Evolutionary conservation across 2,888 invertebrate species (phyloP).

Genomic region (Brachyptera risi): DNA sequence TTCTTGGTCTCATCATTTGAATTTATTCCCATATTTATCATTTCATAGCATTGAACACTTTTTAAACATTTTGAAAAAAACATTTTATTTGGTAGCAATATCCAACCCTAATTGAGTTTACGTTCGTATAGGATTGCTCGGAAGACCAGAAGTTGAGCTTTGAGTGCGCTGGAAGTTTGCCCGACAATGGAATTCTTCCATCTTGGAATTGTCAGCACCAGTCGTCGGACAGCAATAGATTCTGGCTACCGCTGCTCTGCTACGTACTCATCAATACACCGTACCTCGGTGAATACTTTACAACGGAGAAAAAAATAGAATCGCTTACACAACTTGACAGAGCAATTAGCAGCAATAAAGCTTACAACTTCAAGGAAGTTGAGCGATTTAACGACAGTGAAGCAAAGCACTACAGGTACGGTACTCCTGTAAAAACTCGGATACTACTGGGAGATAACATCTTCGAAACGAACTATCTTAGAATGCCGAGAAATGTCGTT

Average conservation of each 20-base stretch:
- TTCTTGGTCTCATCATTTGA: no score
- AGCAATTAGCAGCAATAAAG: constrained; percentile 5
- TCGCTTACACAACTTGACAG: constrained; percentile 12
- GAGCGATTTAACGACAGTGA: not conserved
- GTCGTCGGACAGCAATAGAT: not conserved
- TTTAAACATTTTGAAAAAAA: no score
- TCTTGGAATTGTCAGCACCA: not conserved
- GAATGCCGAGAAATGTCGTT: constrained; percentile 15
- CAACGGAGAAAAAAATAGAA: constrained; percentile 23
- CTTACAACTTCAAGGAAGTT: not conserved
- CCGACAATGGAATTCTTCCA: not conserved
- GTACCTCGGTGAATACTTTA: constrained; percentile 27
- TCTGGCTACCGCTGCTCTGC: constrained; percentile 12
- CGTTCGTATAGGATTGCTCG: constrained; percentile 26
- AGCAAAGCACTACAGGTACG: constrained; percentile 17
- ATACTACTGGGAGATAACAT: not conserved
- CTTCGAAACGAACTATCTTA: not conserved
- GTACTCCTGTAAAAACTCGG: constrained; percentile 4
- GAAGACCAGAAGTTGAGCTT: constrained; percentile 23
- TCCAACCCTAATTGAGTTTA: not conserved
- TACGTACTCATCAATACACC: constrained; percentile 26
- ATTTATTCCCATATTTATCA: no score
- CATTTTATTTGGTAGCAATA: no score
- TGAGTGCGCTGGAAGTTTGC: constrained; percentile 2
- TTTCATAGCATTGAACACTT: no score